Evolutionary conservation across 2,797 vertebrate species (phyloP).

Genomic region (Sciaenops ocellatus): DNA sequence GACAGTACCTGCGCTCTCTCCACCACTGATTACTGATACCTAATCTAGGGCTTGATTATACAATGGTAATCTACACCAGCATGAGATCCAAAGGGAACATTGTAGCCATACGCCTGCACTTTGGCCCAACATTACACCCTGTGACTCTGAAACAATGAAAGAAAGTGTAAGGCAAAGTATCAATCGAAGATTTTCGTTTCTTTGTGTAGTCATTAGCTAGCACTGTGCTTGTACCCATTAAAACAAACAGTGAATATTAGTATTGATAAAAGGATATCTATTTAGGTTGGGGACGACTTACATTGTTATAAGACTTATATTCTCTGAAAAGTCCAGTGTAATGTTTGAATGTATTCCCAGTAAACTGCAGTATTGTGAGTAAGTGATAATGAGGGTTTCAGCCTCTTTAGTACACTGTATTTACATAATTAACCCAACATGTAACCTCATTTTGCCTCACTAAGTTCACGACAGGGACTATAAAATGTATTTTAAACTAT

Average conservation of each 20-base stretch:
- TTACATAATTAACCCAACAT: conserved; percentile 35
- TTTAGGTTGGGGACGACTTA: conserved; percentile 9
- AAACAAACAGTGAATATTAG: conserved; percentile 5
- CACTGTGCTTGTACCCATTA: conserved; percentile 18
- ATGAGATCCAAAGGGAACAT: conserved; percentile 44
- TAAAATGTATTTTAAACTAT: conserved; percentile 19
- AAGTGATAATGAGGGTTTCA: conserved; percentile 6
- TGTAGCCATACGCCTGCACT: conserved; percentile 29
- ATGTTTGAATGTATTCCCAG: conserved; percentile 33
- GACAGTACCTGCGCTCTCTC: conserved; percentile 39
- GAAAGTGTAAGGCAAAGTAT: background rate
- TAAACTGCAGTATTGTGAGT: conserved; percentile 8
- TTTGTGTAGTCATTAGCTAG: conserved; percentile 8
- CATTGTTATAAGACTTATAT: conserved; percentile 1
- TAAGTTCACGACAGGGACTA: conserved; percentile 15
- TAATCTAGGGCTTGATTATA: conserved; percentile 71
- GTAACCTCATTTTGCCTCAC: conserved; percentile 46
- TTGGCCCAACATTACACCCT: conserved; percentile 19
- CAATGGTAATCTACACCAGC: conserved; percentile 73
- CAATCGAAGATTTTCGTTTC: conserved; percentile 13
- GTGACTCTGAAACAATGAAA: conserved; percentile 15
- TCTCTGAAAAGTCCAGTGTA: conserved; percentile 11
- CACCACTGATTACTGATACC: conserved; percentile 61
- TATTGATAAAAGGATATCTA: conserved; percentile 2
- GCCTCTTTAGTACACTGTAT: background rate